A percentile compares a stretch with the other conserved stretches of the same genome.
Evolutionary conservation across 2,888 invertebrate species (phyloP).

Genomic region (Aleiodes alternator): DNA sequence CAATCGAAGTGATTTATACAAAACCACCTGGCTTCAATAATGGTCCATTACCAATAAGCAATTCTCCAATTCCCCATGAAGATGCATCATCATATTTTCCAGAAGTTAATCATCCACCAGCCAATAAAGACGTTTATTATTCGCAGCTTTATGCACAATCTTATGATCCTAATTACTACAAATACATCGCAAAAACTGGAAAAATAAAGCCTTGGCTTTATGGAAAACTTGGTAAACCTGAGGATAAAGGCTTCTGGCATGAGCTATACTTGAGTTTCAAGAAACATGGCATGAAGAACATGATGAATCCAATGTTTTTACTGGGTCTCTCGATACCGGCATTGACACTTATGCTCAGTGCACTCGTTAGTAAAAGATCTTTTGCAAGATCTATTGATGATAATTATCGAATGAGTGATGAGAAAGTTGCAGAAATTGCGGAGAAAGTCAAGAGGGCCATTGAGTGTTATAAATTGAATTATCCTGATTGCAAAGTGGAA

Average conservation of each 20-base stretch:
- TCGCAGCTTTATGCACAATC: conserved; percentile 71
- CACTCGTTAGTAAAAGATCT: conserved; percentile 67
- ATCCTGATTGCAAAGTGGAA: conserved; percentile 25
- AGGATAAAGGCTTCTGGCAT: conserved; percentile 64
- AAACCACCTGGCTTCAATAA: conserved; percentile 58
- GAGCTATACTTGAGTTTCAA: conserved; percentile 68
- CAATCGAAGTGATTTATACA: conserved; percentile 68
- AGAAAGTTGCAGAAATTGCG: conserved; percentile 62
- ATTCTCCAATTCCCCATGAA: conserved; percentile 60
- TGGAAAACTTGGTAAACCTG: conserved; percentile 64
- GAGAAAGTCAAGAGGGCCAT: conserved; percentile 63
- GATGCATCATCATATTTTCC: conserved; percentile 65
- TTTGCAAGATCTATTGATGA: conserved; percentile 55
- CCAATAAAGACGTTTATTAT: conserved; percentile 63
- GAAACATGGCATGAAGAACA: conserved; percentile 70
- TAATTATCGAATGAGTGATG: conserved; percentile 53
- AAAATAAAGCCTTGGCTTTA: conserved; percentile 70
- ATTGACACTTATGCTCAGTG: conserved; percentile 69
- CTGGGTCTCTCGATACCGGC: conserved; percentile 70
- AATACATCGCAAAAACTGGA: conserved; percentile 70
- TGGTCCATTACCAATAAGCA: conserved; percentile 52
- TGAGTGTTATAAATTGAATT: conserved; percentile 57
- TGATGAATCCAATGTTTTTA: conserved; percentile 70
- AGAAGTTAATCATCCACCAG: conserved; percentile 54
- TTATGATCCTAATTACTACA: conserved; percentile 71